Evolutionary conservation across 1,140 invertebrate species (phyloP), one percentile per base, ranked within the genome.

Genomic region (Philaenus spumarius): DNA sequence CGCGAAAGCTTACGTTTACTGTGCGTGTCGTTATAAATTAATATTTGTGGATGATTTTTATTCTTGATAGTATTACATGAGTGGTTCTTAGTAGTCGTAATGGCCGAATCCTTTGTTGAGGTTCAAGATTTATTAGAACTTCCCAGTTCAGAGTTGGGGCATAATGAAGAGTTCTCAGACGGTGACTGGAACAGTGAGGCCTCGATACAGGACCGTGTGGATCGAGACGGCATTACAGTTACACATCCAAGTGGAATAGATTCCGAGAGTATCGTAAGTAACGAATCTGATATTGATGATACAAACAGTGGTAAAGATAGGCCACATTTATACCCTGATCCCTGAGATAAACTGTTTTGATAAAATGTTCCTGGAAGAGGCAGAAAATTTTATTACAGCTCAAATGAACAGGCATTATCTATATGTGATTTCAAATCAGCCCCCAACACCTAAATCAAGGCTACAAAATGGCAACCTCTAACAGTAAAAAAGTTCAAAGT

Each of bases 291-390:
- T 5, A 17, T 5, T 22, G 22, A 47, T n/a, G 20, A 20, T 15
- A 43, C 40, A 43, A n/a, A 5, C n/a, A 43, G 40, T 43, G 40
- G 40, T 5, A 15, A 15, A 43, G 40, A 15, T 5, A 15, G 40
- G 6, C 5, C 5, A 43, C 6, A 43, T 43, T 7, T 15, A 15
- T 43, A 47, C 26, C 45, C 45, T 22, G 45, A 47, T 47, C 45
- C 45, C 26, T 47, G 45, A 47, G 19, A 47, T 47, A 47, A 23
- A 47, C n/a, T 19, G 15, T 22, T 47, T 47, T 22, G n/a, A 47
- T 47, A 47, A 23, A 43, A 43, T 43, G 40, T 43, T 43, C 20
- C 40, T 19, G 5, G 40, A 43, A 15, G 40, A 43, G n/a, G 20
- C n/a, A 43, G n/a, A 6, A 43, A n/a, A n/a, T n/a, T 43, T 43